A percentile compares a stretch with the other conserved stretches of the same genome.
Conservation (phyloP, 1,140 invertebrate species). For the Drosophila baimaii region DNA sequence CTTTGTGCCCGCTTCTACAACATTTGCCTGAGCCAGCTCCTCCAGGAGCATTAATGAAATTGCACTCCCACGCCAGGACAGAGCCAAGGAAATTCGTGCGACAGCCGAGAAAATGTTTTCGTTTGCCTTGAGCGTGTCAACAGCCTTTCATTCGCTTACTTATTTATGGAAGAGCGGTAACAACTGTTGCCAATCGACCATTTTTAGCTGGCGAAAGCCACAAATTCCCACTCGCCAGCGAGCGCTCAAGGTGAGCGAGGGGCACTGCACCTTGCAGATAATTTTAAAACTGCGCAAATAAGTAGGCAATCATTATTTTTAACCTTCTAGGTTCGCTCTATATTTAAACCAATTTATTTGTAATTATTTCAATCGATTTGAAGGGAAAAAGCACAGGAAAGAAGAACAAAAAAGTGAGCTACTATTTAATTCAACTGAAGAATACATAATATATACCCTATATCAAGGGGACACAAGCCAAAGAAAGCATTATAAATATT, state of each 20-base stretch:
- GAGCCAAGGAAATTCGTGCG: slow-evolving; percentile 4
- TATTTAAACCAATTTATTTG: neutral
- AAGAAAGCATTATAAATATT: too few species aligned
- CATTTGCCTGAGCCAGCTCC: slow-evolving; percentile 11
- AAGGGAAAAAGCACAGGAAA: neutral
- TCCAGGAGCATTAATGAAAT: slow-evolving; percentile 25
- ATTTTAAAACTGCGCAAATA: slow-evolving; percentile 16
- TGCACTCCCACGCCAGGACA: slow-evolving; percentile 37
- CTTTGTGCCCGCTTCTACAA: neutral
- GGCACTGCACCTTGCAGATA: neutral
- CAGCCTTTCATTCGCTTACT: slow-evolving; percentile 20
- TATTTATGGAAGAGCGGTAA: slow-evolving; percentile 25
- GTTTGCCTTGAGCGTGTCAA: slow-evolving; percentile 15
- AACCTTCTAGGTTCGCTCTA: neutral
- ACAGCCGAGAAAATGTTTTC: slow-evolving; percentile 18
- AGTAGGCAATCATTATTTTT: slow-evolving; percentile 23
- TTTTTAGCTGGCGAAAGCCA: neutral
- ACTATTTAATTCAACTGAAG: too few species aligned
- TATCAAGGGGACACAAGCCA: too few species aligned
- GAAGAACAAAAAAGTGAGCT: too few species aligned
- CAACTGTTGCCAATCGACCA: slow-evolving; percentile 27
- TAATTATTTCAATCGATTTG: slow-evolving; percentile 6
- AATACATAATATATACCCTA: neutral
- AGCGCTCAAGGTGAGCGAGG: neutral
- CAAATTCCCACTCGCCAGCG: neutral